phyloP scores from a whole-genome alignment of 2,113 vertebrate species.

The Halichoeres trimaculatus region DNA sequence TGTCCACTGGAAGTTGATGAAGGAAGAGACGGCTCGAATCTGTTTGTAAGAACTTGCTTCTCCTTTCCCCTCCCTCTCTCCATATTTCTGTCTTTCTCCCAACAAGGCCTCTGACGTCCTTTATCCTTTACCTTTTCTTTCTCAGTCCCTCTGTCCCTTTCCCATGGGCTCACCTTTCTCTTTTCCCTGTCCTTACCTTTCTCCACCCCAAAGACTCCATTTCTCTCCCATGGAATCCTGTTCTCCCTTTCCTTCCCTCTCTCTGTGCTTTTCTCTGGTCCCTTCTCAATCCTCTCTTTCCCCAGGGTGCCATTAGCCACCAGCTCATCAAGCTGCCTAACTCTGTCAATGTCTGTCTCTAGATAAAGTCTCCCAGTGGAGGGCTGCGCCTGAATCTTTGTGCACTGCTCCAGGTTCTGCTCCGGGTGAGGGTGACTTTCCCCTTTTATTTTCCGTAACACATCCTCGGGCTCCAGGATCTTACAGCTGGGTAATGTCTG shows the following conservation, averaged over 20 bases:
- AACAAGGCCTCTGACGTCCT: constrained; percentile 35
- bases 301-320: constrained; percentile 57
- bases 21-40: constrained; percentile 37
- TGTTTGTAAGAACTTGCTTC: constrained; percentile 36
- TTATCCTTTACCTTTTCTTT: constrained; percentile 39
- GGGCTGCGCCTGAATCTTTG: constrained; percentile 68
- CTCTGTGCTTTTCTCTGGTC: constrained; percentile 40
- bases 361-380: constrained; percentile 77
- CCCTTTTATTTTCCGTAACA: constrained; percentile 57
- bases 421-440: constrained; percentile 50
- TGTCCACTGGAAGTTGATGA: constrained; percentile 17
- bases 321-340: constrained; percentile 79
- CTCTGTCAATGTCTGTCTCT: constrained; percentile 84
- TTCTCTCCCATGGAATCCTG: constrained; percentile 54
- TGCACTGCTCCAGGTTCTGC: constrained; percentile 53
- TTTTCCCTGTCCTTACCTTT: constrained; percentile 20
- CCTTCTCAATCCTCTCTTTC: constrained; percentile 55
- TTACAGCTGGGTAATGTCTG: constrained; percentile 72
- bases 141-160: constrained; percentile 37
- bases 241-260: constrained; percentile 55
- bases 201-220: constrained; percentile 42
- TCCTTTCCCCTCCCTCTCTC: constrained; percentile 69
- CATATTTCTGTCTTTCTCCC: constrained; percentile 53
- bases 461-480: constrained; percentile 70
- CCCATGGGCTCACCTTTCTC: constrained; percentile 54